Base-by-base conservation (phyloP, 1,140 invertebrate species). In the Physella acuta region DNA sequence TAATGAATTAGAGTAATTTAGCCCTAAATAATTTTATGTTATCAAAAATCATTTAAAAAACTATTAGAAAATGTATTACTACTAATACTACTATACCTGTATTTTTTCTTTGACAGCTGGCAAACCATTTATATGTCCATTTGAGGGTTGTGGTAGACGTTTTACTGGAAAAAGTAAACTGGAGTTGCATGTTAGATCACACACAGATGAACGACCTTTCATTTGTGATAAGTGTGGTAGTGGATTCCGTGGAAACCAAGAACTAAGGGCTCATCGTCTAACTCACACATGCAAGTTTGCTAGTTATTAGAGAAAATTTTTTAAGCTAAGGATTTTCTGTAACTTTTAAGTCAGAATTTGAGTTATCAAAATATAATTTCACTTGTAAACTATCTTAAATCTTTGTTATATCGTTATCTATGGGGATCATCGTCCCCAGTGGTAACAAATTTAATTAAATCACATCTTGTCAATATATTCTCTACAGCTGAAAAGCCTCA, bases 401-500 rank as follows among this genome's bases (percentile, higher is more conserved):
- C 8, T 44, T 44, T 8, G 8, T 20, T 44, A 11, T 8, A 11
- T 8, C 20, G 39, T 44, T 44, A 11, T 44, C 20, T 44, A 44
- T 44, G 8, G 20, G 8, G 8, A 44, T 44, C 8, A 44, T 8
- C 20, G 20, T 44, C 20, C 8, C 8, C 39, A 44, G 39, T 11
- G 39, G 39, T 20, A 44, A 20, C 39, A 44, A 8, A 44, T 44
- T 44, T 11, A 11, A 44, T 44, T 44, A 11, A 8, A 11, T 20
- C 20, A 20, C 20, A 11, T 44, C 8, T 44, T 44, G 8, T 11
- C 20, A 20, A 55, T n/a, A 55, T 55, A 16, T 44, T 20, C 17
- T n/a, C 36, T 61, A 44, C 59, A 61, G 59, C 59, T 17, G 59
- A 61, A 34, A 61, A 61, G 39, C 59, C 59, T 36, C 36, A 61